Evolutionary conservation across 2,888 invertebrate species (phyloP).

Genomic region (Portevinia maculata): DNA sequence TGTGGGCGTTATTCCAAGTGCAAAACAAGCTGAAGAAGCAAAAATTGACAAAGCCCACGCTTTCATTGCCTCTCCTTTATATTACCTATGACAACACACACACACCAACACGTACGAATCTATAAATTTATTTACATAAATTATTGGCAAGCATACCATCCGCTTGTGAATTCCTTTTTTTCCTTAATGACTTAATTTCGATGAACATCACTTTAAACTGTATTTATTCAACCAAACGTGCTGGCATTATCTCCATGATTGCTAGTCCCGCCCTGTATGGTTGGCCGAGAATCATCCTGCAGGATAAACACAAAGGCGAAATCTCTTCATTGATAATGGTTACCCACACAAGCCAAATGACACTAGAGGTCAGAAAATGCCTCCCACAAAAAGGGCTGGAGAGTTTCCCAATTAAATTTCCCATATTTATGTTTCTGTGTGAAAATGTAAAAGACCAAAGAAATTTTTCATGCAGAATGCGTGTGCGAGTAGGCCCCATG

Average conservation of each 20-base stretch:
- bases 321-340: constrained; percentile 43
- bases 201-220: constrained; percentile 31
- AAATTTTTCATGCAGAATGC: constrained; percentile 27
- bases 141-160: too few relatives aligned
- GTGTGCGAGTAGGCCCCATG: constrained; percentile 3
- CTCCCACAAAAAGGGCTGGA: background rate
- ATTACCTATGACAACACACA: too few relatives aligned
- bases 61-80: too few relatives aligned
- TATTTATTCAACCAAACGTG: constrained; percentile 9
- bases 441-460: constrained; percentile 16
- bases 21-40: too few relatives aligned
- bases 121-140: too few relatives aligned
- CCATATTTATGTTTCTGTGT: background rate
- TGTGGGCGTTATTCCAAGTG: too few relatives aligned
- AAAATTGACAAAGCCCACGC: too few relatives aligned
- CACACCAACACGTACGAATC: too few relatives aligned
- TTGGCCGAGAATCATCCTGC: background rate
- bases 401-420: constrained; percentile 38
- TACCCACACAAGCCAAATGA: constrained; percentile 41
- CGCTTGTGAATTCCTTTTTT: constrained; percentile 14
- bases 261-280: background rate
- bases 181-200: constrained; percentile 38
- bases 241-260: background rate
- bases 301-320: background rate
- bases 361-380: constrained; percentile 27